A percentile compares a stretch with the other conserved stretches of the same genome.
Conservation (phyloP, 2,797 vertebrate genomes). For the Crenichthys baileyi region DNA sequence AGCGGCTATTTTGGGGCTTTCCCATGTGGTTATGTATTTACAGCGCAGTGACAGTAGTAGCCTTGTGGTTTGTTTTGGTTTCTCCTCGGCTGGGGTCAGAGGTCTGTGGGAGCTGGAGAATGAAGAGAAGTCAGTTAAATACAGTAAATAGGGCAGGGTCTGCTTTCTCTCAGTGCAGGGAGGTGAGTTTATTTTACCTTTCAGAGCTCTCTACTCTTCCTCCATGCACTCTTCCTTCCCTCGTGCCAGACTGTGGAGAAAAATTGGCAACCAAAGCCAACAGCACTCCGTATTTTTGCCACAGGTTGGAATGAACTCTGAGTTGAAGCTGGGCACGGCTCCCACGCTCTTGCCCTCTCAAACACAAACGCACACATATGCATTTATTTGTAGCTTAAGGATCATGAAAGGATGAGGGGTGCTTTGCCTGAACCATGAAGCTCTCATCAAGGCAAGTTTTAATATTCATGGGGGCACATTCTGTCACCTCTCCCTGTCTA, state of each 20-base stretch:
- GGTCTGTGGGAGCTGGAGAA: constrained; percentile 72
- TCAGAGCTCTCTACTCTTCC: constrained; percentile 51
- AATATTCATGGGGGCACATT: constrained; percentile 59
- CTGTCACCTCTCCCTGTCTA: constrained; percentile 53
- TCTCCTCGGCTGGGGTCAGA: constrained; percentile 65
- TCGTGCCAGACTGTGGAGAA: constrained; percentile 53
- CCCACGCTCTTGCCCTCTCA: constrained; percentile 38
- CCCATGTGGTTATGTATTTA: constrained; percentile 67
- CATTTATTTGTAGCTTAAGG: constrained; percentile 29
- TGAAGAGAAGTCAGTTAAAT: constrained; percentile 46
- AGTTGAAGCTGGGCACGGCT: constrained; percentile 42
- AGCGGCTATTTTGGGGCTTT: constrained; percentile 67
- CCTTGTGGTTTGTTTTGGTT: constrained; percentile 73
- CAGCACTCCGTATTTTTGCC: constrained; percentile 51
- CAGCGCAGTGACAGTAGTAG: constrained; percentile 66
- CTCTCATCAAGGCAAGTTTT: constrained; percentile 48
- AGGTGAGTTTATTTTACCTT: constrained; percentile 69
- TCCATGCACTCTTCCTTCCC: constrained; percentile 41
- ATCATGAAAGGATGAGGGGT: constrained; percentile 6
- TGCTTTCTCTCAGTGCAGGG: constrained; percentile 53
- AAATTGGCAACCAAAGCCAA: constrained; percentile 58
- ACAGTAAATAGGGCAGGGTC: constrained; percentile 28
- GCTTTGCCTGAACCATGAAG: constrained; percentile 35
- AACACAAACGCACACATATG: constrained; percentile 26
- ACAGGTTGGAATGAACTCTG: constrained; percentile 58